A percentile compares a stretch with the other conserved stretches of the same genome.
Conservation (phyloP, 2,888 invertebrate genomes). For the Falcaria lacertinaria region DNA sequence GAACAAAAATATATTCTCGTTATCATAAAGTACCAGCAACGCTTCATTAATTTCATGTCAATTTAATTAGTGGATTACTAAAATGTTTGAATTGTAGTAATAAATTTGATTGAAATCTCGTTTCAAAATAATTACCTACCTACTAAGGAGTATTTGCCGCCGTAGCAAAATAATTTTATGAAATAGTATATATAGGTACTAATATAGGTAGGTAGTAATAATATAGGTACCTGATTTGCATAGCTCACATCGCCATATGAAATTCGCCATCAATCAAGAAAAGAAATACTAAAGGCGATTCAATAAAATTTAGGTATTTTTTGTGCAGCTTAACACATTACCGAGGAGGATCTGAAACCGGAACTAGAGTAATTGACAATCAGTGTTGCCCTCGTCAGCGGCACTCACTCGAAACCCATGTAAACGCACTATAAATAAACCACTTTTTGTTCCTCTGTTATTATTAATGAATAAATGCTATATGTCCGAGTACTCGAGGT, state of each 20-base stretch:
- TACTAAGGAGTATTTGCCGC: too few relatives aligned
- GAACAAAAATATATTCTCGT: constrained; percentile 10
- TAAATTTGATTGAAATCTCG: too few relatives aligned
- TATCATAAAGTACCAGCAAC: too few relatives aligned
- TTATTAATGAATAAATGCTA: constrained; percentile 70
- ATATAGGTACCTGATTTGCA: too few relatives aligned
- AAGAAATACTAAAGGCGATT: constrained; percentile 49
- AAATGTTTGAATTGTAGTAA: too few relatives aligned
- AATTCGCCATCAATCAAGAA: constrained; percentile 39
- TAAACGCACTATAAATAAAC: constrained; percentile 62
- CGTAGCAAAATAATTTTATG: too few relatives aligned
- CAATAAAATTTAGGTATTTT: constrained; percentile 55
- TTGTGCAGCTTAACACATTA: constrained; percentile 48
- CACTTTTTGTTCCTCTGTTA: constrained; percentile 66
- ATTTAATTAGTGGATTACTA: too few relatives aligned
- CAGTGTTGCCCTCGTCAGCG: constrained; percentile 16
- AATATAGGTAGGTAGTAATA: too few relatives aligned
- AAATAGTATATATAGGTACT: too few relatives aligned
- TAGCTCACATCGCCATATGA: constrained; percentile 21
- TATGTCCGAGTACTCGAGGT: constrained; percentile 65
- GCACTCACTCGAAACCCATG: constrained; percentile 26
- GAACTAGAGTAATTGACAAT: constrained; percentile 69
- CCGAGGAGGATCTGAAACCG: constrained; percentile 70
- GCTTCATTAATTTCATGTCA: too few relatives aligned
- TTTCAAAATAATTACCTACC: too few relatives aligned